Evolutionary conservation across 1,140 invertebrate genomes (phyloP).

Genomic region (Ceratosolen fusciceps): DNA sequence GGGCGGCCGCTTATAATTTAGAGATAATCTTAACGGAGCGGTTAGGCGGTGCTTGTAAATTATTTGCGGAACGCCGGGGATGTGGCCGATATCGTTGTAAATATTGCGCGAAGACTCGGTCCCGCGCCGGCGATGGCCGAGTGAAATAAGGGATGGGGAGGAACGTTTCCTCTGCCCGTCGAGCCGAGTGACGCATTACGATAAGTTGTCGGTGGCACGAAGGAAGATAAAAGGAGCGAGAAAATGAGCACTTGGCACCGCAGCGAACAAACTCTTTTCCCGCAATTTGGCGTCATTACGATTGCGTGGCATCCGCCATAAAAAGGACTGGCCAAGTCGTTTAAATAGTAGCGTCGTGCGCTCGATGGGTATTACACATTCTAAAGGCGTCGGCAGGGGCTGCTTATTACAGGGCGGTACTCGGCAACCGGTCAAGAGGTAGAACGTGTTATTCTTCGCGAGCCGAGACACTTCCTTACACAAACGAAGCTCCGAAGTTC

Average conservation of each 20-base stretch:
- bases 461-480: conserved; percentile 64
- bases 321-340: too few relatives aligned
- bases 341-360: neutral
- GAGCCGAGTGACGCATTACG: too few relatives aligned
- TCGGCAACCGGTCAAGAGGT: conserved; percentile 55
- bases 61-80: too few relatives aligned
- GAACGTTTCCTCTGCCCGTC: too few relatives aligned
- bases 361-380: conserved; percentile 30
- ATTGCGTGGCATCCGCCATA: neutral
- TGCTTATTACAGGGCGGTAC: conserved; percentile 35
- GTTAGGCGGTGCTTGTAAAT: too few relatives aligned
- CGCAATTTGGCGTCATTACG: neutral
- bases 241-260: neutral
- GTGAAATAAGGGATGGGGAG: too few relatives aligned
- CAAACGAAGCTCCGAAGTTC: conserved; percentile 67
- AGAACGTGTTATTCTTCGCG: conserved; percentile 69
- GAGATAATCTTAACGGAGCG: too few relatives aligned
- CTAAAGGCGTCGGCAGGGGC: conserved; percentile 25
- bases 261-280: neutral
- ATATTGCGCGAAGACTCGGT: too few relatives aligned
- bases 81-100: too few relatives aligned
- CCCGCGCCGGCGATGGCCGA: too few relatives aligned
- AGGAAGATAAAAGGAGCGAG: neutral
- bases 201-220: neutral
- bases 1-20: too few relatives aligned